Evolutionary conservation across 2,888 invertebrate species (phyloP), one percentile per base, ranked within the genome.

Genomic region (Keiferia lycopersicella): DNA sequence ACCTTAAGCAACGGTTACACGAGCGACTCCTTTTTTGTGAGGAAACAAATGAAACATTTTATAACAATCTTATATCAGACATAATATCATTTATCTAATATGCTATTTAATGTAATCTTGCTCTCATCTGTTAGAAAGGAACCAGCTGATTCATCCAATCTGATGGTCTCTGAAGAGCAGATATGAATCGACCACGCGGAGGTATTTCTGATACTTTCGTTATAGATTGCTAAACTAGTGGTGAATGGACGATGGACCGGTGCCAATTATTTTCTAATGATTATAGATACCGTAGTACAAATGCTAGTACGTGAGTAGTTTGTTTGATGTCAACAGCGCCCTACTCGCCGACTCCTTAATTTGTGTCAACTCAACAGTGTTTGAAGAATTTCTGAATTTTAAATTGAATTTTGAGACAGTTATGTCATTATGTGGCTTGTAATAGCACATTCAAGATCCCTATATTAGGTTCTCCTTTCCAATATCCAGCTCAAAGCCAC

Each of bases 161-260:
- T 58, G 39, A 38, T 20, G 38, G 59, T 18, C n/a, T 26, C 14
- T 26, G 26, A 34, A 22, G 22, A 22, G 14, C 3, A 12, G 59
- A 41, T 60, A 60, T 41, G 41, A 60, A 39, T 60, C 60, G 26
- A 26, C 45, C 45, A 60, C 60, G 60, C 45, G 41, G 59, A 22
- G 39, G 8, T 60, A 60, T 60, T 60, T 45, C 45, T 14, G 26
- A 26, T 45, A 45, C 60, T 60, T 60, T 60, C 60, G 26, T 16
- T 56, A 34, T 34, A 56, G 53, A 26, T 26, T 53, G 20, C 26
- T 53, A 8, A 53, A 30, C 16, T n/a, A 56, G 1, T 45, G n/a
- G 22, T 60, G 60, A 60, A 60, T 60, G 60, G 45, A 39, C 26
- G 41, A 60, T 60, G 60, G 60, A 60, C n/a, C 20, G 22, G n/a